Evolutionary conservation across 2,113 vertebrate genomes (phyloP), one percentile per base, ranked within the genome.

Genomic region (Pyxicephalus adspersus): DNA sequence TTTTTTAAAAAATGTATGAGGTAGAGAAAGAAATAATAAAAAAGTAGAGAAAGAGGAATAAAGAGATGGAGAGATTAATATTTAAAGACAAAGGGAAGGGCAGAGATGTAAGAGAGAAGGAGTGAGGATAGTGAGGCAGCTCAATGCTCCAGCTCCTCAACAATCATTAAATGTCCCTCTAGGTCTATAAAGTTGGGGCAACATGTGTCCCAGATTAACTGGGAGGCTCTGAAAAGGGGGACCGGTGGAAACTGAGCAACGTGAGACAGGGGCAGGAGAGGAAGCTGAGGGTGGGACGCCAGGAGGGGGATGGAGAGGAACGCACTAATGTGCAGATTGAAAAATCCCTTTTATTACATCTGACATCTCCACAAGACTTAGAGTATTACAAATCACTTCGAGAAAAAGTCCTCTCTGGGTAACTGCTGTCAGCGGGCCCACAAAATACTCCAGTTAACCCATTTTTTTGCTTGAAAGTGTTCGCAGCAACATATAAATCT

Each of bases 191-290:
- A 73, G 22, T 81, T 81, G 78, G 78, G 77, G 78, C 67, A 81
- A 81, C 78, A 81, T 81, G 70, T 81, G 78, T 81, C 78, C 78
- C 70, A 73, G 78, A 81, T 81, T 81, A 81, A 81, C 57, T 72
- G 58, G 25, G 78, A 81, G 78, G 78, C 78, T 73, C 78, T 4
- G 67, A 15, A 73, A 81, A 81, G 78, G 78, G 78, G 68, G 70
- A 23, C 57, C 57, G 25, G 57, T 38, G 34, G 34, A 60, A 60
- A 34, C 55, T 29, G 66, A 29, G 64, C 64, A 58, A 58, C 20
- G 64, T 79, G 64, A 79, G 76, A 80, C 77, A 60, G 77, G 26
- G 55, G 78, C 38, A 17, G 57, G 67, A 31, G 78, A 70, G 78
- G 78, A 73, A 72, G 67, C 23, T 6, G 67, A 81, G 68, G 68